A percentile compares a stretch with the other conserved stretches of the same genome.
These are phyloP conservation scores for Acinonyx jubatus DNA, from an alignment of 2,113 vertebrate species.

Conservation along the genomic window DNA sequence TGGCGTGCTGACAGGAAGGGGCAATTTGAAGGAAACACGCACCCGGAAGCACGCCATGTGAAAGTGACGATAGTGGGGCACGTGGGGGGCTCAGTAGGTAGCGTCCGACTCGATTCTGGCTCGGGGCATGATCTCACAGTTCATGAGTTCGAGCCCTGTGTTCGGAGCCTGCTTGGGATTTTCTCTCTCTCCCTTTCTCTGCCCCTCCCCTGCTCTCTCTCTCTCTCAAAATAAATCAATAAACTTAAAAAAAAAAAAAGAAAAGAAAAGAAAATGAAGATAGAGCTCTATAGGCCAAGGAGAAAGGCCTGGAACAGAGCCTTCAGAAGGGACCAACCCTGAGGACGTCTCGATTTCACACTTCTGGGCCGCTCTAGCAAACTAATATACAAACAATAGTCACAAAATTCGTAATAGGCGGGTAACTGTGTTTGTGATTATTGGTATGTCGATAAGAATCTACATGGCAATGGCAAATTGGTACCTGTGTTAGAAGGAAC, in stretches of 20 bases:
- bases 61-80: no score
- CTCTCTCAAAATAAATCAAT: no score
- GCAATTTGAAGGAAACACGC: neutral
- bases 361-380: neutral
- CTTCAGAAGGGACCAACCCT: neutral
- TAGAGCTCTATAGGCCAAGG: no score
- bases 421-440: neutral
- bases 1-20: neutral
- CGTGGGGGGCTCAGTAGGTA: no score
- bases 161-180: no score
- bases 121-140: no score
- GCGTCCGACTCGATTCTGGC: no score
- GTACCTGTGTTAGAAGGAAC: neutral
- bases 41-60: neutral
- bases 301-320: neutral
- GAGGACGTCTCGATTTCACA: neutral
- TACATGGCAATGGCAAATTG: neutral
- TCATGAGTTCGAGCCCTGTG: no score
- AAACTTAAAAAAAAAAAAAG: no score
- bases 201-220: no score
- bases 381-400: neutral
- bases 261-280: neutral
- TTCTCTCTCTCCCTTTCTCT: no score
- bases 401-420: neutral
- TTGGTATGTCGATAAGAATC: neutral